A percentile compares a stretch with the other conserved stretches of the same genome.
phyloP scores from a whole-genome alignment of 1,140 invertebrate genomes.

The Caenorhabditis latens region DNA sequence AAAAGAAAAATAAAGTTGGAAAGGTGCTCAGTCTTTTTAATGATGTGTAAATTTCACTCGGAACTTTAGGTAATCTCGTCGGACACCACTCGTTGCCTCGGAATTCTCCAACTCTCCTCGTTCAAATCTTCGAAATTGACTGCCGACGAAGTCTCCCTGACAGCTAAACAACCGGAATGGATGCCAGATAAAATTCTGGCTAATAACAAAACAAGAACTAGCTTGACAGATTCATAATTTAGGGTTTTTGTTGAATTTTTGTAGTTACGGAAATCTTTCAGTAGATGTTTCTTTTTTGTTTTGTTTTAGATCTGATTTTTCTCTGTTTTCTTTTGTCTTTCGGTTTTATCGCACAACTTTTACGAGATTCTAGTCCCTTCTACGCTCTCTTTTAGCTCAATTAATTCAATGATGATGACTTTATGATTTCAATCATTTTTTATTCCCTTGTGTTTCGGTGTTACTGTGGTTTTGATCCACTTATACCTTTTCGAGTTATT shows the following conservation, averaged over 20 bases:
- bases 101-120: constrained; percentile 50
- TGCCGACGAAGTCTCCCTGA: constrained; percentile 12
- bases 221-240: constrained; percentile 5
- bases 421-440: not conserved
- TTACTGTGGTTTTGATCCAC: not conserved
- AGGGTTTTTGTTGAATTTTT: not conserved
- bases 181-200: constrained; percentile 50
- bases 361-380: constrained; percentile 47
- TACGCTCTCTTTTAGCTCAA: not conserved
- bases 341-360: constrained; percentile 28
- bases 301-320: not conserved
- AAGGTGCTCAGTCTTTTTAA: not conserved
- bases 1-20: constrained; percentile 65
- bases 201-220: constrained; percentile 48
- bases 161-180: constrained; percentile 49
- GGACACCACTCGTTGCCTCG: constrained; percentile 13
- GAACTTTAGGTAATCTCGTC: constrained; percentile 43
- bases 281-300: not conserved
- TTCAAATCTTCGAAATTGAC: constrained; percentile 8
- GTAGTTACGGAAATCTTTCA: not conserved
- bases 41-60: not conserved
- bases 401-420: not conserved
- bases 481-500: not conserved
- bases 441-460: not conserved
- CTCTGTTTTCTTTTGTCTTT: not conserved